A percentile compares a stretch with the other conserved stretches of the same genome.
Conservation (phyloP, 2,797 vertebrate species). For the Clarias fuscus region DNA sequence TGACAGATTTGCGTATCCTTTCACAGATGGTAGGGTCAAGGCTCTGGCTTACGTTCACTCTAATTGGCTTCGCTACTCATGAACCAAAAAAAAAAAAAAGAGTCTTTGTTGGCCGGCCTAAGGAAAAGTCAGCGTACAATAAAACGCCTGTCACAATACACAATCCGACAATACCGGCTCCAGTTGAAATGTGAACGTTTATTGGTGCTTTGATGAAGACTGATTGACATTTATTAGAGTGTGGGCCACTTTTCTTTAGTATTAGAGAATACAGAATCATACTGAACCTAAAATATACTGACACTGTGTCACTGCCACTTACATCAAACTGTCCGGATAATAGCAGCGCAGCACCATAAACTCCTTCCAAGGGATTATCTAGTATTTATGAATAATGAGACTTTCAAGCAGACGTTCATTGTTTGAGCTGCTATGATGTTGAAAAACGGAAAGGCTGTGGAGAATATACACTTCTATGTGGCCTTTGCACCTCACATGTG, state of each 20-base stretch:
- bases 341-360: constrained; percentile 25
- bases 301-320: constrained; percentile 43
- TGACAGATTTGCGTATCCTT: neutral
- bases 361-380: neutral
- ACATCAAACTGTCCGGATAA: constrained; percentile 42
- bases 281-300: constrained; percentile 54
- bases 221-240: constrained; percentile 61
- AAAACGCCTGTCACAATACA: constrained; percentile 41
- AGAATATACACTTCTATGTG: neutral
- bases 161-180: constrained; percentile 47
- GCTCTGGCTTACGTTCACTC: neutral
- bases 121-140: constrained; percentile 35
- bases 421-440: constrained; percentile 19
- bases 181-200: constrained; percentile 45
- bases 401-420: constrained; percentile 40
- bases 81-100: neutral
- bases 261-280: constrained; percentile 51
- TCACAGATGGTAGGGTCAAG: neutral
- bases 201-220: constrained; percentile 62
- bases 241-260: constrained; percentile 48
- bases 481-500: neutral
- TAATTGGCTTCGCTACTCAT: neutral
- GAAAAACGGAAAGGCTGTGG: neutral
- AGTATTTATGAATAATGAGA: constrained; percentile 31
- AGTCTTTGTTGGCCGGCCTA: neutral